Evolutionary conservation across 2,888 invertebrate genomes (phyloP).

Genomic region (Calliphora vomitoria): DNA sequence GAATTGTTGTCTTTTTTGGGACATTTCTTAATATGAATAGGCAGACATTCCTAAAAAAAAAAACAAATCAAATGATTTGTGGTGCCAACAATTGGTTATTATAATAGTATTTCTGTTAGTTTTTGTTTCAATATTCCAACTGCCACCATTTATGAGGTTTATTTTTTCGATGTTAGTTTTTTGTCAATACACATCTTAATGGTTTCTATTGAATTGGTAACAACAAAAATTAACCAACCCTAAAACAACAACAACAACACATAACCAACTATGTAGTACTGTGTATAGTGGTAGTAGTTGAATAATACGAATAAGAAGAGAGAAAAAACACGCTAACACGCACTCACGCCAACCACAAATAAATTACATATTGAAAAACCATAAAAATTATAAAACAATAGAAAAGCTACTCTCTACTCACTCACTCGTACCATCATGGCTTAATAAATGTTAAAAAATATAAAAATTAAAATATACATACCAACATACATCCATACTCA

Average conservation of each 20-base stretch:
- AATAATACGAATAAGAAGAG: neutral
- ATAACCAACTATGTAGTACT: slow-evolving; percentile 10
- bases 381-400: slow-evolving; percentile 66
- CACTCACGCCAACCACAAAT: slow-evolving; percentile 68
- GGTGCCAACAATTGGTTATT: slow-evolving; percentile 49
- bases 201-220: slow-evolving; percentile 61
- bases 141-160: slow-evolving; percentile 61
- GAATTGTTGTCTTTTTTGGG: neutral
- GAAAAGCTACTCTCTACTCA: neutral
- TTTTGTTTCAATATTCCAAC: slow-evolving; percentile 13
- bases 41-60: neutral
- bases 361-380: slow-evolving; percentile 73
- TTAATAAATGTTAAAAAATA: slow-evolving; percentile 27
- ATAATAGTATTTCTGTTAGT: neutral
- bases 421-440: slow-evolving; percentile 13
- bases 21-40: neutral
- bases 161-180: slow-evolving; percentile 15
- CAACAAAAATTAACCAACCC: slow-evolving; percentile 58
- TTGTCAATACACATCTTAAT: slow-evolving; percentile 59
- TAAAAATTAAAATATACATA: neutral
- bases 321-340: slow-evolving; percentile 71
- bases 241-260: slow-evolving; percentile 59
- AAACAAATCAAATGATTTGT: slow-evolving; percentile 27
- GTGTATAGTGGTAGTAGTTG: slow-evolving; percentile 12
- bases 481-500: too few relatives aligned